Base-by-base conservation (phyloP, 2,797 vertebrate genomes). In the Thalassophryne amazonica region DNA sequence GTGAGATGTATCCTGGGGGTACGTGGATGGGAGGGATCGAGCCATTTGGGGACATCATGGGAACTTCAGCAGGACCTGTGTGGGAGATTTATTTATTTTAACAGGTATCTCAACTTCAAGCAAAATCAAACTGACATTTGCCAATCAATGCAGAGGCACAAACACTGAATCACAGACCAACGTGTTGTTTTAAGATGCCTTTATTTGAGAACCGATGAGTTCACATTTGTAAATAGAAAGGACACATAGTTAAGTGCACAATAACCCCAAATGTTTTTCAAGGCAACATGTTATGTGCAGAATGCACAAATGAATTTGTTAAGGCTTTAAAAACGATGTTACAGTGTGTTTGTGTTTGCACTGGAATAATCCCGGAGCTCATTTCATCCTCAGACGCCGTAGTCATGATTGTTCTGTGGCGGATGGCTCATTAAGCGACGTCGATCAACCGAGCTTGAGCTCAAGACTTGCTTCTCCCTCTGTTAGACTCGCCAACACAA, bases 1-100 rank as follows among this genome's bases (percentile, higher is more conserved):
- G 96, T 78, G 96, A 98, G 87, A 98, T 97, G 74, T 98, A 98
- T 75, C 96, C 96, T 0, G 95, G 96, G 76, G 96, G 96, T 19
- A 98, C 95, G 15, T 98, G 96, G 71, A 98, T 98, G 53, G 96
- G 95, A 53, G 96, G 96, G 68, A 98, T 98, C 39, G 95, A 98
- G 60, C 96, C 95, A 69, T 98, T 96, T 22, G 96, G 96, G 76
- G 96, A 98, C 95, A 98, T 95, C 96, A 98, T 98, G 55, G 96
- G 96, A 84, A 98, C 96, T 78, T 98, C 95, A 57, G 96, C 96
- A 50, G 96, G 96, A 79, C 96, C 95, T 98, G 68, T 4, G 48
- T 48, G 1, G 25, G 23, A 36, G 30, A 42, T 12, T 25, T 57
- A 58, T 52, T 79, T 61, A 55, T 49, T 62, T 42, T 59, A 69